Evolutionary conservation across 2,888 invertebrate genomes (phyloP).

Genomic region (Resseliella maxima): DNA sequence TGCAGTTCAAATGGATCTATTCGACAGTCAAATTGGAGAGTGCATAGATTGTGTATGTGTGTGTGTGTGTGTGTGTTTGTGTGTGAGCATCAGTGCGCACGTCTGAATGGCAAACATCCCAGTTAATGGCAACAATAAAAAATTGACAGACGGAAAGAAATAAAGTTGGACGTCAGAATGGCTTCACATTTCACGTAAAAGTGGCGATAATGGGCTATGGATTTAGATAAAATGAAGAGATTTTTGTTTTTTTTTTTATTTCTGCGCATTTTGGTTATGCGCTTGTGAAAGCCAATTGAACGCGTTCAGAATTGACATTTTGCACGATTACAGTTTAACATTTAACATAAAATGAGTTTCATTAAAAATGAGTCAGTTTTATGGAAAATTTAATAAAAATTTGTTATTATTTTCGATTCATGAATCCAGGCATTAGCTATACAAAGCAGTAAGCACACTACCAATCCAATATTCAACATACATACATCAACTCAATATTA

Average conservation of each 20-base stretch:
- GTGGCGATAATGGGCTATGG: neutral
- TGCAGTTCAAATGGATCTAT: constrained; percentile 37
- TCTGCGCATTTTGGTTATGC: neutral
- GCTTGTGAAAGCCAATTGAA: neutral
- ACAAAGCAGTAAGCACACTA: neutral
- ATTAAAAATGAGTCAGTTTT: constrained; percentile 27
- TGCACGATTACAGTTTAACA: neutral
- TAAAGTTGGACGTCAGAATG: constrained; percentile 25
- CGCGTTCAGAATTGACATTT: constrained; percentile 32
- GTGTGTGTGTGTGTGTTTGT: no score
- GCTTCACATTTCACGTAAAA: neutral
- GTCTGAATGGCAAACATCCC: neutral
- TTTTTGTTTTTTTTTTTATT: no score
- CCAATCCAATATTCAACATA: no score
- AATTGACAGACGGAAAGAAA: constrained; percentile 33
- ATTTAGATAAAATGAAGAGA: neutral
- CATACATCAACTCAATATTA: neutral
- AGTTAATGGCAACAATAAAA: constrained; percentile 31
- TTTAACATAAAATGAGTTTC: constrained; percentile 22
- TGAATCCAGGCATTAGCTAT: neutral
- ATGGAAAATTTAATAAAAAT: constrained; percentile 13
- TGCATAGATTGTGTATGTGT: neutral
- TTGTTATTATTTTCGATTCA: constrained; percentile 10
- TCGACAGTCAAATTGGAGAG: constrained; percentile 3
- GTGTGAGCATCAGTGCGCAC: no score